These are phyloP conservation scores for Montipora sp. DNA, from an alignment of 64 coral and sea anemone species.

Conservation along the genomic window DNA sequence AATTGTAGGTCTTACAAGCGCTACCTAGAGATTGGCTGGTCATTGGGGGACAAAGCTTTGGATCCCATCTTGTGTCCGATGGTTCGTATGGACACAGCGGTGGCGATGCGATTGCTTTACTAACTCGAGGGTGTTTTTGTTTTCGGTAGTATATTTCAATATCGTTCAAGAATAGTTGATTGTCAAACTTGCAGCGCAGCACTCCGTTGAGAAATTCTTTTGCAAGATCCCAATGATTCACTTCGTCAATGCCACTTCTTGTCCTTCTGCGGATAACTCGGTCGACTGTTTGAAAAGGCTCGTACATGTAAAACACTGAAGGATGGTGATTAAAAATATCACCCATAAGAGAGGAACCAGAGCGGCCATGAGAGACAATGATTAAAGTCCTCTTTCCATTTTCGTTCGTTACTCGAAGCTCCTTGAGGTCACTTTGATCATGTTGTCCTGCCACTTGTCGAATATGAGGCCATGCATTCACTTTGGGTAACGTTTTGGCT, in stretches of 20 bases:
- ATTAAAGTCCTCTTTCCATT: not conserved
- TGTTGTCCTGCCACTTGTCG: not conserved
- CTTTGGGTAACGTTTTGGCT: not conserved
- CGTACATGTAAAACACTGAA: slow-evolving; percentile 17
- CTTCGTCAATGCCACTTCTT: not conserved
- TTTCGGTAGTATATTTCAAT: slow-evolving; percentile 1
- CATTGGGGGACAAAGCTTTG: not conserved
- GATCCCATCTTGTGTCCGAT: slow-evolving; percentile 1
- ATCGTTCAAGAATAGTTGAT: not conserved
- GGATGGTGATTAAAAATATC: slow-evolving; percentile 22
- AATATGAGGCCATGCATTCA: not conserved
- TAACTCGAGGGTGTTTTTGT: slow-evolving; percentile 3
- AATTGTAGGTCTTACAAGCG: slow-evolving; percentile 4
- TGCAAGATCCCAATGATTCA: not conserved
- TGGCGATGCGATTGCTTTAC: slow-evolving; percentile 39
- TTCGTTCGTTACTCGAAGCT: not conserved
- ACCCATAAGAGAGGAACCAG: not conserved
- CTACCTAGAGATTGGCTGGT: slow-evolving; percentile 17
- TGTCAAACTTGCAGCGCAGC: slow-evolving; percentile 11
- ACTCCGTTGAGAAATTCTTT: not conserved
- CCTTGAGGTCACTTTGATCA: not conserved
- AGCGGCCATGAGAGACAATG: not conserved
- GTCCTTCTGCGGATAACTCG: not conserved
- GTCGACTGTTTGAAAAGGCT: not conserved
- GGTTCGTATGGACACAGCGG: slow-evolving; percentile 18